Base-by-base conservation (phyloP, 2,888 invertebrate species). In the Sarcophaga caerulescens region DNA sequence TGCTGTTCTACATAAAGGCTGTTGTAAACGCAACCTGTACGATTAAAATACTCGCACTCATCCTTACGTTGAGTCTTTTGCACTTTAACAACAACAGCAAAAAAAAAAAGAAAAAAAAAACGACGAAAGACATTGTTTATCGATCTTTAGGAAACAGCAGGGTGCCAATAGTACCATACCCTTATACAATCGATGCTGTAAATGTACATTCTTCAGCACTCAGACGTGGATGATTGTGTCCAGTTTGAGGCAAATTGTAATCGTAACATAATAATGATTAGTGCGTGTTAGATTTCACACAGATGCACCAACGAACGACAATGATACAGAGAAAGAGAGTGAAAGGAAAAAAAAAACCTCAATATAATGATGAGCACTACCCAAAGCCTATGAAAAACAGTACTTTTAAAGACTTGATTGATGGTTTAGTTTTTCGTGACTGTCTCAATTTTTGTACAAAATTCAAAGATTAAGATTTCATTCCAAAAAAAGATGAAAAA, bases 91-190 rank as follows among this genome's bases (percentile, higher is more conserved):
- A 87, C 35, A 35, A 35, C 35, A 35, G 8, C 35, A 47, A 5
- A 0, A 17, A 52, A 47, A 14, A 47, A 14, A 52, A 52, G 14
- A 14, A 47, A 14, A 52, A 52, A 4, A 1, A 3, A 17, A 52
- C 14, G 5, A 14, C 4, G 52, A 52, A 52, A 52, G 88, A 89
- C 89, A 89, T 89, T 89, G 89, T 89, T 90, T 90, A 90, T 89
- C 88, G 89, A 89, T 89, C 89, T 89, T 89, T 89, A 89, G 88
- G 66, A 87, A 89, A 88, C 90, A 87, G 88, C 89, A 88, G 89
- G 90, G 88, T 88, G 88, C 88, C 89, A 82, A 79, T 84, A 73
- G 57, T 69, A 73, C 71, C 71, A 82, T 82, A 73, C 84, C 75
- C 66, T 82, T 74, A 21, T 45, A 66, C 66, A 77, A 74, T 63